Evolutionary conservation across 2,113 vertebrate genomes (phyloP).

Genomic region (Corapipo altera): DNA sequence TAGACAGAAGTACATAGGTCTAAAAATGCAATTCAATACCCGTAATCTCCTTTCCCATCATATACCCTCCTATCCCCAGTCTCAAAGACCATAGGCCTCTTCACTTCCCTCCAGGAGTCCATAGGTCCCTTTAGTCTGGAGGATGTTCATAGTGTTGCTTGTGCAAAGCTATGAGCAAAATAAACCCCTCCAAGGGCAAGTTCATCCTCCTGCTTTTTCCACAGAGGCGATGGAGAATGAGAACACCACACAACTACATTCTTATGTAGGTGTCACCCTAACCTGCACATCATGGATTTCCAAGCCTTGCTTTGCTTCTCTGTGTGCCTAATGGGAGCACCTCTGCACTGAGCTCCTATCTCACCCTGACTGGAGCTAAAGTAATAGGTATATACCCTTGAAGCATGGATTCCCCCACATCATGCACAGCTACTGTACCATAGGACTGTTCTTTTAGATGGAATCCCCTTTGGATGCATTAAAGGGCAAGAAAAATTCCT

Average conservation of each 20-base stretch:
- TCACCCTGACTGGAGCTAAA: neutral
- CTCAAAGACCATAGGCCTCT: neutral
- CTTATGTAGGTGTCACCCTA: neutral
- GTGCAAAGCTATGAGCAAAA: neutral
- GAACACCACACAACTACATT: neutral
- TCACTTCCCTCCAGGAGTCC: neutral
- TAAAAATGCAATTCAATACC: neutral
- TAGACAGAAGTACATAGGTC: neutral
- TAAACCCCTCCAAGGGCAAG: neutral
- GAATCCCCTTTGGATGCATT: neutral
- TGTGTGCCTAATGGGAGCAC: neutral
- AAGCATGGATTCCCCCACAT: neutral
- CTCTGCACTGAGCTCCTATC: neutral
- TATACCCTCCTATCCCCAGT: neutral
- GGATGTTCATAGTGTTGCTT: neutral
- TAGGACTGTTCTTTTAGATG: neutral
- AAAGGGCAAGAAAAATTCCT: neutral
- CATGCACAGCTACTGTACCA: neutral
- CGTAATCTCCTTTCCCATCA: neutral
- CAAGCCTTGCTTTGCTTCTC: neutral
- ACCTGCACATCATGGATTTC: neutral
- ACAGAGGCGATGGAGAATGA: neutral
- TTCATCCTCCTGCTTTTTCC: neutral
- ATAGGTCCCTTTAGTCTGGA: neutral
- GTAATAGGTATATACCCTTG: neutral